A percentile compares a stretch with the other conserved stretches of the same genome.
These are phyloP conservation scores for Gallirallus australis DNA, from an alignment of 2,797 vertebrate genomes.

Conservation along the genomic window DNA sequence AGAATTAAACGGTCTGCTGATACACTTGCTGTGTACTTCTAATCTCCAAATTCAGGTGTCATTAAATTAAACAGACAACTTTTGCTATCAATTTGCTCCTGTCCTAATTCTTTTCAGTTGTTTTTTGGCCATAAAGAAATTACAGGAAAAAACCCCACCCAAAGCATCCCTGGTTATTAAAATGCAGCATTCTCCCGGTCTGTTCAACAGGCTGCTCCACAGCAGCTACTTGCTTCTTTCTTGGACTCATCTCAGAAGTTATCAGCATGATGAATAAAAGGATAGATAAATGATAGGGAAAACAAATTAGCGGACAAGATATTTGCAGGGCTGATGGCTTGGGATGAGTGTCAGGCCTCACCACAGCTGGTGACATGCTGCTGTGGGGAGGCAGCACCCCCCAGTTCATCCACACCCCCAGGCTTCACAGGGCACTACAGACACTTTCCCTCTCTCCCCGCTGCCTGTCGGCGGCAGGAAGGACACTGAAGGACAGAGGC, in stretches of 20 bases:
- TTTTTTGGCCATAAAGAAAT: background rate
- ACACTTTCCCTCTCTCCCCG: background rate
- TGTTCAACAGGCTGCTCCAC: background rate
- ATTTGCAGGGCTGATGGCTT: background rate
- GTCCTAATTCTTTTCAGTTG: background rate
- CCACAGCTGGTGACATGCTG: background rate
- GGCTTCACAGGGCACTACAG: fast-evolving
- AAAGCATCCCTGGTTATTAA: background rate
- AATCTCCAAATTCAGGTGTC: background rate
- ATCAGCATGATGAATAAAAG: background rate
- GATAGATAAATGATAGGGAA: background rate
- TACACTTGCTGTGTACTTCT: background rate
- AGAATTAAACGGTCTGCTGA: background rate
- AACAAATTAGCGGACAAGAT: background rate
- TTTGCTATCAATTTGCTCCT: background rate
- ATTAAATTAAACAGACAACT: background rate
- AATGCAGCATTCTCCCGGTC: background rate
- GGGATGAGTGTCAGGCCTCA: background rate
- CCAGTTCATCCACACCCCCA: fast-evolving
- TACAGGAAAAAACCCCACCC: background rate
- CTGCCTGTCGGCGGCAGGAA: background rate
- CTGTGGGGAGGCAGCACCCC: background rate
- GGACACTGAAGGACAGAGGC: background rate
- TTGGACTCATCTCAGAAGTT: background rate
- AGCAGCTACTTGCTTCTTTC: background rate